A percentile compares a stretch with the other conserved stretches of the same genome.
phyloP scores from a whole-genome alignment of 1,140 invertebrate genomes.

The Capitella teleta region DNA sequence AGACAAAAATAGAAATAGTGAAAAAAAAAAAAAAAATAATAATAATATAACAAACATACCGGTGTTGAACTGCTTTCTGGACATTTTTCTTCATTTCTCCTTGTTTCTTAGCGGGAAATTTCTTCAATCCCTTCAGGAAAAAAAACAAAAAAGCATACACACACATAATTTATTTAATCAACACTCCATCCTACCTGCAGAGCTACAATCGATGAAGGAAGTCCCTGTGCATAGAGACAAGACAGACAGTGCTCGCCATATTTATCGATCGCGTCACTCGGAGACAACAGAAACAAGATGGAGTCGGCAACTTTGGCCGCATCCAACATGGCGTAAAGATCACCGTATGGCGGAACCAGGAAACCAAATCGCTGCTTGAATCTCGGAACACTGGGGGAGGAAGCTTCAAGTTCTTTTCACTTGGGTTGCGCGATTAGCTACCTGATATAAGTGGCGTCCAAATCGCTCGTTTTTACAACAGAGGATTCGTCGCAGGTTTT shows the following conservation, averaged over 20 bases:
- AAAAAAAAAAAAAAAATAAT: no score
- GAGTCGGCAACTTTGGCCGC: constrained; percentile 72
- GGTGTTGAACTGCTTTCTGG: constrained; percentile 62
- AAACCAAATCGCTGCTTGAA: constrained; percentile 78
- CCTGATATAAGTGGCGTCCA: neutral
- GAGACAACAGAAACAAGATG: constrained; percentile 60
- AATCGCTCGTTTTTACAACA: constrained; percentile 45
- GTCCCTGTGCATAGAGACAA: constrained; percentile 65
- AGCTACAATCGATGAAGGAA: constrained; percentile 65
- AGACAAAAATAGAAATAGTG: no score
- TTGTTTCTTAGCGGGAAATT: constrained; percentile 47
- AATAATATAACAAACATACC: no score
- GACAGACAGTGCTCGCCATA: constrained; percentile 64
- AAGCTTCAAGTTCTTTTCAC: neutral
- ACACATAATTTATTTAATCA: neutral
- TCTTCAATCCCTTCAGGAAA: constrained; percentile 24
- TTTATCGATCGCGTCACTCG: constrained; percentile 51
- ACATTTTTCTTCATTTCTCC: constrained; percentile 61
- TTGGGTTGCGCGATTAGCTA: neutral
- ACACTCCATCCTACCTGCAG: constrained; percentile 47
- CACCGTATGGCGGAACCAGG: constrained; percentile 54
- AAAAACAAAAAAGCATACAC: neutral
- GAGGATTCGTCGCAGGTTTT: constrained; percentile 50
- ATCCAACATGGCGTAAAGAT: constrained; percentile 68
- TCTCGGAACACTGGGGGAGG: constrained; percentile 53